Conservation (phyloP, 2,888 invertebrate species). For the Ophion costatus region DNA sequence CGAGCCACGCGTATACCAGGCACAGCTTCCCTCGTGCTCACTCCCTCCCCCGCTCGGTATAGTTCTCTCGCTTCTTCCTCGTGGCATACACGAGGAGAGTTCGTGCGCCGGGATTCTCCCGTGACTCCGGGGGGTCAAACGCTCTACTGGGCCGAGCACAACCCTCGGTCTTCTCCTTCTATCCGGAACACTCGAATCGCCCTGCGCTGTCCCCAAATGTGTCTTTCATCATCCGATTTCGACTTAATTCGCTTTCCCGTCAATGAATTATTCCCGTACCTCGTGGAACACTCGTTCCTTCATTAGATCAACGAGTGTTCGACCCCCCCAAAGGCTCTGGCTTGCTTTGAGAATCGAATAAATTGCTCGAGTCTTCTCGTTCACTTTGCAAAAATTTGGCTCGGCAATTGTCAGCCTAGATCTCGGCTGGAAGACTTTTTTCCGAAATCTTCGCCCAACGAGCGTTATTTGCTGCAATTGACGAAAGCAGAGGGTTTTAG, state of each 20-base stretch:
- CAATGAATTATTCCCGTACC: conserved; percentile 81
- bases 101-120: conserved; percentile 13
- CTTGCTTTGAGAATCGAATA: background rate
- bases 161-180: conserved; percentile 41
- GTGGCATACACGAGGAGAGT: conserved; percentile 35
- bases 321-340: conserved; percentile 4
- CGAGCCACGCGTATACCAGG: conserved; percentile 76
- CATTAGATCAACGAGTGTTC: conserved; percentile 22
- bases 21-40: conserved; percentile 55
- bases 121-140: conserved; percentile 80
- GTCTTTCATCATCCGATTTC: conserved; percentile 82
- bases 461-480: background rate
- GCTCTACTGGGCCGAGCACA: conserved; percentile 76
- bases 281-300: conserved; percentile 44
- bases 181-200: conserved; percentile 49
- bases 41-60: conserved; percentile 43
- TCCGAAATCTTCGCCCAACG: background rate
- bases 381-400: background rate
- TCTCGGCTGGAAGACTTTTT: too few relatives aligned
- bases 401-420: too few relatives aligned
- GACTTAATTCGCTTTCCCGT: conserved; percentile 81
- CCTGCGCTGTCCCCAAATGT: conserved; percentile 76
- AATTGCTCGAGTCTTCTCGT: background rate
- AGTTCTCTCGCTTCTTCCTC: conserved; percentile 56
- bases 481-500: background rate